Evolutionary conservation across 2,113 vertebrate species (phyloP).

Genomic region (Rhinopithecus roxellana): DNA sequence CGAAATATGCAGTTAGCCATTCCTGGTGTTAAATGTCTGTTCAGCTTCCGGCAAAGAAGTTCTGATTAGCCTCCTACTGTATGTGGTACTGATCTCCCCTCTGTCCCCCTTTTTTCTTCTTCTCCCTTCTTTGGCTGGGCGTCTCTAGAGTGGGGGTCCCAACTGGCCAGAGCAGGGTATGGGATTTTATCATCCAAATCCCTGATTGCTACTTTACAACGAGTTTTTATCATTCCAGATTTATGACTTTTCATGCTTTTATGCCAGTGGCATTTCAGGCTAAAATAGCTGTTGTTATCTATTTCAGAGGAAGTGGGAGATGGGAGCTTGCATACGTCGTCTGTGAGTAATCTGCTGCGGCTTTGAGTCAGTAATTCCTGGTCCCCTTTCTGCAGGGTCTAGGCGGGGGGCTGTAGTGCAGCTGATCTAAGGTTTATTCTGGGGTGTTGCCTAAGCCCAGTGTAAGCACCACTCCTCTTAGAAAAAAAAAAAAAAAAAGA

Average conservation of each 20-base stretch:
- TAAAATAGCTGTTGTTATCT: constrained; percentile 39
- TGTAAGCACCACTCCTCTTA: constrained; percentile 45
- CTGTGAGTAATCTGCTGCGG: constrained; percentile 48
- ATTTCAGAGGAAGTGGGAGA: constrained; percentile 71
- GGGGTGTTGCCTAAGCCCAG: constrained; percentile 60
- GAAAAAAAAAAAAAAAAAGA: constrained; percentile 49
- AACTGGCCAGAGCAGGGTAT: not conserved
- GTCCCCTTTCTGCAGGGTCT: not conserved
- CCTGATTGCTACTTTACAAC: constrained; percentile 30
- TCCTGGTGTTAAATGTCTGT: not conserved
- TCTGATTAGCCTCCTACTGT: not conserved
- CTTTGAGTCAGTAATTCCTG: constrained; percentile 53
- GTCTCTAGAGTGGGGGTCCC: not conserved
- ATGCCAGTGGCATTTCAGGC: not conserved
- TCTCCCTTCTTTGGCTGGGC: not conserved
- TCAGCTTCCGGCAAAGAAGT: not conserved
- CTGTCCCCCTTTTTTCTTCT: not conserved
- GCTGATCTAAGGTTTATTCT: constrained; percentile 38
- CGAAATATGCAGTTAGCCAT: not conserved
- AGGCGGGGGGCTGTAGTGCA: not conserved
- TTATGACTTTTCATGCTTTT: constrained; percentile 59
- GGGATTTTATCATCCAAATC: not conserved
- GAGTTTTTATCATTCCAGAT: not conserved
- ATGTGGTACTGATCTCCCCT: not conserved
- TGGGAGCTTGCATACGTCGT: constrained; percentile 36